Conservation (phyloP, 23 tunicate species). For the Aplidium turbinatum region DNA sequence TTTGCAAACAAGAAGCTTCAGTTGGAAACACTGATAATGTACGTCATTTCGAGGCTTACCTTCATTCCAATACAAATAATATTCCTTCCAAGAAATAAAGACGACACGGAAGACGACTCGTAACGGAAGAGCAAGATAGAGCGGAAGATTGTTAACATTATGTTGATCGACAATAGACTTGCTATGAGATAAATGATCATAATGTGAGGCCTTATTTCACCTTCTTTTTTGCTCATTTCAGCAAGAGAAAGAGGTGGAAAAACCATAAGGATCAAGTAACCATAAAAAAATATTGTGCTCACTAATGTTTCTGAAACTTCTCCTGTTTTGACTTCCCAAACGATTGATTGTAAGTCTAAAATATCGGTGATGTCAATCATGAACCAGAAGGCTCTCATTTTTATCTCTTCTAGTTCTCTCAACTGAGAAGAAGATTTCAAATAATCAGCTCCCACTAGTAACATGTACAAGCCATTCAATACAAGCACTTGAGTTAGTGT, state of each 20-base stretch:
- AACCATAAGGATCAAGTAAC: conserved; percentile 64
- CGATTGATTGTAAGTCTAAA: conserved; percentile 67
- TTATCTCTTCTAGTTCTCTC: conserved; percentile 76
- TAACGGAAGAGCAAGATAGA: conserved; percentile 42
- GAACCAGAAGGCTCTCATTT: conserved; percentile 89
- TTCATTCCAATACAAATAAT: conserved; percentile 72
- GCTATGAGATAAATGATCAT: conserved; percentile 70
- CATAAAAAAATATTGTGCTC: conserved; percentile 60
- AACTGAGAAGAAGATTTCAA: conserved; percentile 34
- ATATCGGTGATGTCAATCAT: conserved; percentile 78
- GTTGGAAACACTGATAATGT: too few species aligned
- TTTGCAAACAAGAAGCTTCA: too few species aligned
- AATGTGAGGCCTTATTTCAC: conserved; percentile 50
- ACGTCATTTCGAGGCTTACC: conserved; percentile 53
- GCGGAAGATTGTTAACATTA: conserved; percentile 58
- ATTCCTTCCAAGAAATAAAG: conserved; percentile 73
- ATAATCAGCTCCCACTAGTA: conserved; percentile 84
- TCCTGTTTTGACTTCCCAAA: conserved; percentile 64
- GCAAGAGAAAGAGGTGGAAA: conserved; percentile 31
- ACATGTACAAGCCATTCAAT: conserved; percentile 60
- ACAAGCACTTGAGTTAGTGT: conserved; percentile 73
- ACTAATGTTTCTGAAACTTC: conserved; percentile 54
- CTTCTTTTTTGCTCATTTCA: conserved; percentile 66
- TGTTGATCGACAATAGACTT: conserved; percentile 59
- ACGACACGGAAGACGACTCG: conserved; percentile 40